Percentiles rank a stretch among this genome's conserved stretches.
These are phyloP conservation scores for Batillaria attramentaria DNA, from an alignment of 1,140 invertebrate species.

Conservation along the genomic window DNA sequence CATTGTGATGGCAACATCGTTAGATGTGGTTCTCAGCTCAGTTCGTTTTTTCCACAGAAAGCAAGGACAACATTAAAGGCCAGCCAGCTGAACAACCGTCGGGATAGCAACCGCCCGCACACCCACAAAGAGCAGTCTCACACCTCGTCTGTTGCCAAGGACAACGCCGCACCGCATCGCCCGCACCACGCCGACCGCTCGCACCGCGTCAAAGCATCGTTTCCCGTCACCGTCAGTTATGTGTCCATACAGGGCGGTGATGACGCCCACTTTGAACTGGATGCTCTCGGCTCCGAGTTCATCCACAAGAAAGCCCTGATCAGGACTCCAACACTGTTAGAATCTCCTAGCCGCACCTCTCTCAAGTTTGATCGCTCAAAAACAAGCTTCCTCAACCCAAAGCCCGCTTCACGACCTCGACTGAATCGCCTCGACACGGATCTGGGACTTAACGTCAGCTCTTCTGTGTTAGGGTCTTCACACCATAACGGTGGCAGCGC, in stretches of 20 bases:
- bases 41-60: slow-evolving; percentile 31
- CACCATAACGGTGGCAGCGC: neutral
- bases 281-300: slow-evolving; percentile 19
- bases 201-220: slow-evolving; percentile 37
- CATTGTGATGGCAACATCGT: no score
- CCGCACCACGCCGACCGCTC: slow-evolving; percentile 4
- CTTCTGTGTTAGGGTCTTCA: neutral
- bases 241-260: slow-evolving; percentile 51
- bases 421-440: slow-evolving; percentile 35
- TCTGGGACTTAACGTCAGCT: neutral
- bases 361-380: slow-evolving; percentile 35
- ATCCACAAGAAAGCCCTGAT: slow-evolving; percentile 23
- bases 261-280: slow-evolving; percentile 20
- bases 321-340: slow-evolving; percentile 25
- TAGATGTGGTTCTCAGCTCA: no score
- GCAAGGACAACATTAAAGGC: slow-evolving; percentile 30
- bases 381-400: slow-evolving; percentile 36
- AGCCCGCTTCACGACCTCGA: slow-evolving; percentile 50
- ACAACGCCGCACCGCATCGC: slow-evolving; percentile 16
- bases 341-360: neutral
- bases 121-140: slow-evolving; percentile 22
- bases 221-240: slow-evolving; percentile 50
- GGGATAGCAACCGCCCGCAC: slow-evolving; percentile 12
- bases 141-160: slow-evolving; percentile 1
- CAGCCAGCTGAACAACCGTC: neutral